Evolutionary conservation across 2,797 vertebrate genomes (phyloP), one percentile per base, ranked within the genome.

Genomic region (Pelobates cultripes): DNA sequence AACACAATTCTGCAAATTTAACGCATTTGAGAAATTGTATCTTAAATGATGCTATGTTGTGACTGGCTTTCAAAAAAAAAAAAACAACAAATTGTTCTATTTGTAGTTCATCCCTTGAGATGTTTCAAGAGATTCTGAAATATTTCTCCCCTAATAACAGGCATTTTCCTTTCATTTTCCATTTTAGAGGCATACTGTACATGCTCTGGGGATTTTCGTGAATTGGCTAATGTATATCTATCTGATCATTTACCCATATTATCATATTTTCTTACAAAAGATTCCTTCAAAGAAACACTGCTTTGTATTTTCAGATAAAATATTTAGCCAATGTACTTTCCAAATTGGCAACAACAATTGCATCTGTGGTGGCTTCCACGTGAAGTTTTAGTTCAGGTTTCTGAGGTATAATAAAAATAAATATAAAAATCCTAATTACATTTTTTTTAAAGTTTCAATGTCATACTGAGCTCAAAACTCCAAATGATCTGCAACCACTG

Each of bases 81-180:
- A 89, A 91, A 87, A 83, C 89, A 28, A 28, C 90, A 89, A 88
- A 86, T 86, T 88, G 86, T 85, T 85, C 77, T 84, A 77, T 78
- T 68, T 45, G 84, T 28, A 86, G 86, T 78, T 86, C 86, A 87
- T 87, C 89, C 89, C 88, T 85, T 28, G 86, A 89, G 90, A 85
- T 77, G 80, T 77, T 87, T 84, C 85, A 75, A 75, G 78, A 87
- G 86, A 87, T 85, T 86, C 90, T 87, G 83, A 88, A 83, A 41
- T 85, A 75, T 85, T 86, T 88, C 84, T 86, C 85, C 87, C 87
- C 87, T 87, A 81, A 88, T 84, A 79, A 86, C 76, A 85, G 40
- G 85, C 80, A 86, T 71, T 51, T 51, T 51, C 47, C 5, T 51
- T 51, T 51, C 47, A 6, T 51, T 51, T 5, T 51, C 47, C 10